Conservation (phyloP, 2,797 vertebrate species). For the Eulemur albifrons region DNA sequence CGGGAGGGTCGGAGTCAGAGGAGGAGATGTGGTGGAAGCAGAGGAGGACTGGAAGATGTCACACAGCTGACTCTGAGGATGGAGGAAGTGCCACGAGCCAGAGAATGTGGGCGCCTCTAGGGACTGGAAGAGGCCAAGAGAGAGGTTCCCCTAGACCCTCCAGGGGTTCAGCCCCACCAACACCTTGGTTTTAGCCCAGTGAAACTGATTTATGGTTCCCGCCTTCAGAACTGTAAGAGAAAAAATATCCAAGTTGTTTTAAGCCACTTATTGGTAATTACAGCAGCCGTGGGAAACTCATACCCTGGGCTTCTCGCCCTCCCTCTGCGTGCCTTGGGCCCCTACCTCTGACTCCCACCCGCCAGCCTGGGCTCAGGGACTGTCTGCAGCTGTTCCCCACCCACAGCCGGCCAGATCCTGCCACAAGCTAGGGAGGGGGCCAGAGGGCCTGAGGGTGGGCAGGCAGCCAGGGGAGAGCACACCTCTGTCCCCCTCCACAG, state of each 20-base stretch:
- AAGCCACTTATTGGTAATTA: background rate
- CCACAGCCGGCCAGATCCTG: background rate
- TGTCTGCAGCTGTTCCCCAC: no score
- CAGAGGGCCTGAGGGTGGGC: background rate
- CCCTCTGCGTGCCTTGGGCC: rapidly evolving
- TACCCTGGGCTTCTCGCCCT: rapidly evolving
- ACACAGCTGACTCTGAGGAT: no score
- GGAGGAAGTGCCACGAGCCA: background rate
- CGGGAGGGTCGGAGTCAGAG: rapidly evolving
- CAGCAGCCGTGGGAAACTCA: rapidly evolving
- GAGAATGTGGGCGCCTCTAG: background rate
- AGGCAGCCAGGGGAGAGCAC: background rate
- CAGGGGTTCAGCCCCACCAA: background rate
- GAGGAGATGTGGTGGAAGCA: background rate
- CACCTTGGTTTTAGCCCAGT: rapidly evolving
- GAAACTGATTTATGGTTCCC: background rate
- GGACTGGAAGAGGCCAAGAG: background rate
- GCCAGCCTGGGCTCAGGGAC: background rate
- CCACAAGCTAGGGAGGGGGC: rapidly evolving
- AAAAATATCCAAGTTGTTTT: background rate
- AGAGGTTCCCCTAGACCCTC: background rate
- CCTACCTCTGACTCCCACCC: rapidly evolving
- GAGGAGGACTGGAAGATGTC: background rate
- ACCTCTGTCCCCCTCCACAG: rapidly evolving
- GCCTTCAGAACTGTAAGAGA: background rate